These are phyloP conservation scores for Himantopus leucocephalus DNA, from an alignment of 2,113 vertebrate species.

Conservation along the genomic window DNA sequence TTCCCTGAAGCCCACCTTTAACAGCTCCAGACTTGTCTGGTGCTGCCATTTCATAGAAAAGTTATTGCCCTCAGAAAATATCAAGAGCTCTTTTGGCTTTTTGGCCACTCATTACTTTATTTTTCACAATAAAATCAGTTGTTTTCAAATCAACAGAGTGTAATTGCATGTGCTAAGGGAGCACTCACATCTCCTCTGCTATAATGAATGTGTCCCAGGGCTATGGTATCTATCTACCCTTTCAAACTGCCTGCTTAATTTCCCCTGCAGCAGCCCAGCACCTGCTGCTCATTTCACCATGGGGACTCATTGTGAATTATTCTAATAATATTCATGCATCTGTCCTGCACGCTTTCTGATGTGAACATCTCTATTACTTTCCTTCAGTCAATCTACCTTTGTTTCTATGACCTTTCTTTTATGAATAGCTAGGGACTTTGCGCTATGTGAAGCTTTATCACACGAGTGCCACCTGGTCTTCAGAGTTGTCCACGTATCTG, in stretches of 20 bases:
- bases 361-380: constrained; percentile 18
- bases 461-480: not conserved
- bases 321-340: constrained; percentile 45
- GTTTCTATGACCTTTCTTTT: not conserved
- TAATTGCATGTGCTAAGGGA: not conserved
- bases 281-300: constrained; percentile 36
- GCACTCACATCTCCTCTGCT: not conserved
- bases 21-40: not conserved
- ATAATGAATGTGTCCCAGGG: constrained; percentile 18
- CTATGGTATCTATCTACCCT: constrained; percentile 24
- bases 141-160: constrained; percentile 22
- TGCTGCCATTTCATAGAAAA: not conserved
- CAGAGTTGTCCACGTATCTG: not conserved
- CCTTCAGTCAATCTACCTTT: not conserved
- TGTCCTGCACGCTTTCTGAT: not conserved
- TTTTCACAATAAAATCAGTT: constrained; percentile 30
- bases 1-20: not conserved
- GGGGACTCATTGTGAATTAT: not conserved
- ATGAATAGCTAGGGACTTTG: not conserved
- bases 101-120: not conserved
- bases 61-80: not conserved
- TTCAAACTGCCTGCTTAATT: constrained; percentile 7
- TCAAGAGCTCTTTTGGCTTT: not conserved
- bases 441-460: not conserved
- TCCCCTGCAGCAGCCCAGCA: not conserved